Base-by-base conservation (phyloP, 1,140 invertebrate genomes). In the Armadillidium nasatum region DNA sequence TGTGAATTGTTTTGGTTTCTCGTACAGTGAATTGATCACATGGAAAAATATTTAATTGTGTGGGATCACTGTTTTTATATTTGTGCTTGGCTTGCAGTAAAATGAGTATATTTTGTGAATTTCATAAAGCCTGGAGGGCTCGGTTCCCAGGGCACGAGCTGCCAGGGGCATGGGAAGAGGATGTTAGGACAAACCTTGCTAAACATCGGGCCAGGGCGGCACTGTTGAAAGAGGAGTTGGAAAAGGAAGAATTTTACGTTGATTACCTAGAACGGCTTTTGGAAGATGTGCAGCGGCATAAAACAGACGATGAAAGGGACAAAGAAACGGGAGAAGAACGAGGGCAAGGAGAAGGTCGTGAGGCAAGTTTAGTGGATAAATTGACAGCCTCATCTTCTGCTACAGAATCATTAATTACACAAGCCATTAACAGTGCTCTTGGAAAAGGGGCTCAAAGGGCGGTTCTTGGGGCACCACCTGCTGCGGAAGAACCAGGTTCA, bases 221-320 rank as follows among this genome's bases (percentile, higher is more conserved):
- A 71, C 88, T 90, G 78, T 88, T 23, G 60, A 19, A 60, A 60
- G 92, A 94, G 83, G 93, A 94, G 85, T 85, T 95, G 44, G 92
- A 94, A 82, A 93, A 94, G 83, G 93, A 95, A 85, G 91, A 94
- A 83, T 91, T 94, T 82, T 95, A 95, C 83, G 93, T 95, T 9
- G 91, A 94, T 83, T 95, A 94, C 85, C 86, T 95, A 80, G 92
- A 94, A 84, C 88, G 91, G 75, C 84, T 94, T 33, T 33, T 33
- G 33, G 33, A 33, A 71, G 92, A 94, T 85, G 92, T 93, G 10
- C 92, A 93, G 81, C 89, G 91, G 81, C 90, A 91, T 81, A 90
- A 77, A 73, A 71, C 81, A 79, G 79, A 78, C 19, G 79, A n/a
- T n/a, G n/a, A 80, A 19, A 67, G 76, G 44, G 76, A 80, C 54